Evolutionary conservation across 2,113 vertebrate species (phyloP), one percentile per base, ranked within the genome.

Genomic region (Equus quagga): DNA sequence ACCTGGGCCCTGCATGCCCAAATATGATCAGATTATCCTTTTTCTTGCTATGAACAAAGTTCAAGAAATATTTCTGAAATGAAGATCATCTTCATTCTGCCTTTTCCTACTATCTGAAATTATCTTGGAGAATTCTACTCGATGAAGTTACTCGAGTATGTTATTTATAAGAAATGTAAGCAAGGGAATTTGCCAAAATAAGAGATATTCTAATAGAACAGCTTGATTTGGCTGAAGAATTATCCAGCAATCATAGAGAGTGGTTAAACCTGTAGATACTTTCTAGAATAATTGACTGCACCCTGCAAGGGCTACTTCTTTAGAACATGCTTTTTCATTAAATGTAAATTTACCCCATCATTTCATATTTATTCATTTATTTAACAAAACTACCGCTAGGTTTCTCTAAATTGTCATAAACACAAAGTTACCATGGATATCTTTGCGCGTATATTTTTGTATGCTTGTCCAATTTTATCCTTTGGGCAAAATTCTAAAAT

Each of bases 391-490:
- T 36, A 44, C 51, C 44, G 26, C 11, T 85, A 60, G 21, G 5
- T 46, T 89, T 84, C 96, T 92, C 72, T 89, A 24, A 86, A 41
- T 81, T 89, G 70, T 96, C 79, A 51, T 19, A 81, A 85, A 31
- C n/a, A 75, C 36, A 54, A 24, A 49, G 28, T 89, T 95, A 31
- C 28, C 65, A 17, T 33, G 21, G 28, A 51, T 33, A 76, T 49
- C 65, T 81, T 18, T 81, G 46, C 72, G 56, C 31, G 28, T 17
- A 2, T 82, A 41, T 73, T 89, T 95, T 92, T 94, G 36, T 80
- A 36, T 0, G 41, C 51, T 91, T 93, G 54, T 85, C 14, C 8
- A 79, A 36, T 82, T 86, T 87, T 87, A 73, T 79, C 76, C 54
- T 69, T 76, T 51, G 23, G 46, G 21, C 60, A 96, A 81, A 93